Base-by-base conservation (phyloP, 2,888 invertebrate genomes). In the Macrostomum cliftonense region DNA sequence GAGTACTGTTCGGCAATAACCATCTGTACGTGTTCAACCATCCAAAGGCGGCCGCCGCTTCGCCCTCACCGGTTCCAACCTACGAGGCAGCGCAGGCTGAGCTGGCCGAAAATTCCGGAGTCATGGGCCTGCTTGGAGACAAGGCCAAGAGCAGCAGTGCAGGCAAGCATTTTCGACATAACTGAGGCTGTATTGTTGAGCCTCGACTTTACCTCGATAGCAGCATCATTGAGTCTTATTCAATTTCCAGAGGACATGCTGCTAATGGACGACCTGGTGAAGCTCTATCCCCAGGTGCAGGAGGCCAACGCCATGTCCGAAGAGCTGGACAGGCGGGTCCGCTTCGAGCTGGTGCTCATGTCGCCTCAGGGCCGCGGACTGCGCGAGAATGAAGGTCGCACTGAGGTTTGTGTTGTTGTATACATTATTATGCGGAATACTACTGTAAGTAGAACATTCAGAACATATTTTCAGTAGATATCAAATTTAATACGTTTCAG, bases 281-380 rank as follows among this genome's bases (percentile, higher is more conserved):
- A 62, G 53, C 52, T 64, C 49, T 55, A 63, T 46, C 66, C 65
- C 7, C 61, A 63, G 63, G 60, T 66, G n/a, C 57, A 54, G 42
- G 63, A 65, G 51, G 64, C 64, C 7, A 63, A 61, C 47, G 63
- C 64, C 37, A 66, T 66, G 61, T 61, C 63, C 12, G 64, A 65
- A 49, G 64, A 65, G 47, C 56, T 66, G 40, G 58, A 61, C 52
- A 66, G 65, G 50, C 61, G 61, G 39, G 61, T 60, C 21, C 62
- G 61, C 50, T 66, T 64, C 59, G 66, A 66, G 47, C 52, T 64
- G 19, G 62, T 60, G 13, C 57, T 66, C 1, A 57, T 64, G 2
- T 61, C 64, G 5, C 61, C 65, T 12, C 62, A 64, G 53, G 60
- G 62, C 9, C 55, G 60, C 14, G 65, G 65, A 12, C 57, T 58